Conservation (phyloP, 2,888 invertebrate species). For the Hirtodrosophila cameraria region DNA sequence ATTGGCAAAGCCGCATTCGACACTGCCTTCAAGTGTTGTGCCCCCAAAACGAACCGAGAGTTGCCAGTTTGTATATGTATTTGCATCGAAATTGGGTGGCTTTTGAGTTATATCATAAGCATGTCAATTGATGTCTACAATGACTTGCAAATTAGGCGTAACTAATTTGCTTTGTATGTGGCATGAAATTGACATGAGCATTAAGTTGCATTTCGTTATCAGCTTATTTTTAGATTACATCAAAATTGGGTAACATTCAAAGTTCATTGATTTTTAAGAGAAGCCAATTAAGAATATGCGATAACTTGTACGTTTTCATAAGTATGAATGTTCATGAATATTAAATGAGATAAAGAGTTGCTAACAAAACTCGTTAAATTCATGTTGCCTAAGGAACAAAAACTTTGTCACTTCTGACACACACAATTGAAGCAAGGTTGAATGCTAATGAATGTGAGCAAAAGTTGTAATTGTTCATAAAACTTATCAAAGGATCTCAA, state of each 20-base stretch:
- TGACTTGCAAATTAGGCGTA: conserved; percentile 72
- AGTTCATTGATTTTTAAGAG: conserved; percentile 49
- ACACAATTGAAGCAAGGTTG: background rate
- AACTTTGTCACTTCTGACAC: conserved; percentile 8
- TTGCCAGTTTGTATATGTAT: background rate
- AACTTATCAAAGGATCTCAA: background rate
- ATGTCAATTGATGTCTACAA: conserved; percentile 63
- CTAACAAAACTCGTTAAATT: conserved; percentile 2
- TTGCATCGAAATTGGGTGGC: conserved; percentile 23
- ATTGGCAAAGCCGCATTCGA: conserved; percentile 23
- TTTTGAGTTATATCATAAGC: conserved; percentile 60
- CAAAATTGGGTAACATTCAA: conserved; percentile 55
- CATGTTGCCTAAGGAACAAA: background rate
- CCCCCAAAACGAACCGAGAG: background rate
- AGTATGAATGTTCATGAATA: background rate
- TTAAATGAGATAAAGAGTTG: conserved; percentile 2
- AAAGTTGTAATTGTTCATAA: conserved; percentile 1
- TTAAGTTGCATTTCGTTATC: conserved; percentile 24
- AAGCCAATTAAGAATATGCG: conserved; percentile 6
- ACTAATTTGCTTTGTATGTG: conserved; percentile 68
- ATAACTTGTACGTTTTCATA: conserved; percentile 12
- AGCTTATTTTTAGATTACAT: conserved; percentile 4
- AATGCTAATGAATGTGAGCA: background rate
- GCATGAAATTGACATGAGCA: conserved; percentile 17
- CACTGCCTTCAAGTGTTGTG: background rate